Conservation (phyloP, 2,113 vertebrate genomes). For the Forbesichthys papilliferus region DNA sequence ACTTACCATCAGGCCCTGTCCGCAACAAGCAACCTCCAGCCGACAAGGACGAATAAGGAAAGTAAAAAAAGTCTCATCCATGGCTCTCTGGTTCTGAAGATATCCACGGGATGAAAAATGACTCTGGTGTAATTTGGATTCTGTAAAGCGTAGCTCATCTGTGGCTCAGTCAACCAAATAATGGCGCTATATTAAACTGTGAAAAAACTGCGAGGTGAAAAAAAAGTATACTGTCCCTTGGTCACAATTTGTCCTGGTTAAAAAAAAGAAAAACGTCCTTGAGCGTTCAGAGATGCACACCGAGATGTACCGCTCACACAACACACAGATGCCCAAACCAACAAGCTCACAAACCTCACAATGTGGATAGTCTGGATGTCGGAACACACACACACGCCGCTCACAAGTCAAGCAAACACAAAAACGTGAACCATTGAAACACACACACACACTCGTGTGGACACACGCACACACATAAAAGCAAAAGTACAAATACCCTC, state of each 20-base stretch:
- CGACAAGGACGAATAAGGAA: constrained; percentile 73
- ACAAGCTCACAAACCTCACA: not conserved
- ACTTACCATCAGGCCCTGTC: constrained; percentile 70
- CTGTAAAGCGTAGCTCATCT: constrained; percentile 70
- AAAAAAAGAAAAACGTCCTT: constrained; percentile 38
- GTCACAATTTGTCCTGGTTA: constrained; percentile 21
- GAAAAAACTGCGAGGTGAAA: constrained; percentile 29
- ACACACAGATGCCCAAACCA: not conserved
- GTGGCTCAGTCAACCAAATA: constrained; percentile 65
- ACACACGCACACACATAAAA: not conserved
- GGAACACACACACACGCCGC: not conserved
- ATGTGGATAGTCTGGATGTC: not conserved
- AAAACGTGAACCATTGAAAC: not conserved
- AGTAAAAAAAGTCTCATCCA: constrained; percentile 62
- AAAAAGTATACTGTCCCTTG: constrained; percentile 32
- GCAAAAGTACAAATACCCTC: not conserved
- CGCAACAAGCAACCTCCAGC: constrained; percentile 65
- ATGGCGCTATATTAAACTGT: constrained; percentile 51
- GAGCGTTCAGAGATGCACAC: not conserved
- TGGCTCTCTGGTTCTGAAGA: constrained; percentile 65
- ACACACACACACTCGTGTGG: not conserved
- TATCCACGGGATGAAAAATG: constrained; percentile 69
- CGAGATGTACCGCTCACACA: too few relatives aligned
- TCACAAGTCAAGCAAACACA: not conserved
- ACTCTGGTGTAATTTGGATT: constrained; percentile 65